These are phyloP conservation scores for Papilio gigon DNA, from an alignment of 2,888 invertebrate species.

Conservation along the genomic window DNA sequence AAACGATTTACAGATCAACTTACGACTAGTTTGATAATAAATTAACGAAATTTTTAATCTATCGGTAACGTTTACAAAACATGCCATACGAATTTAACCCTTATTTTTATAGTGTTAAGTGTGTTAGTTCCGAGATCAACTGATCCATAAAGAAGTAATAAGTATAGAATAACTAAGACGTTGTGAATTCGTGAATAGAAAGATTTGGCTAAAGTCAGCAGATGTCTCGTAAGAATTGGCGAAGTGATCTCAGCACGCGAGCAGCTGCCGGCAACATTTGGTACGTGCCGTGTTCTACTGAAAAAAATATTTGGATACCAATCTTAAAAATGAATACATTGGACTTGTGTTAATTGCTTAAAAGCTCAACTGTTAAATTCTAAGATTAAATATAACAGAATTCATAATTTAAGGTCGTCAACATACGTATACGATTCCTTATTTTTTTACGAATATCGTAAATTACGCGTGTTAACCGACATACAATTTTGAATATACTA, in stretches of 20 bases:
- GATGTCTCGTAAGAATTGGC: constrained; percentile 71
- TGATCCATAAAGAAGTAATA: constrained; percentile 23
- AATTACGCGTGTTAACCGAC: too few species aligned
- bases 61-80: not conserved
- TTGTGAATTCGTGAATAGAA: constrained; percentile 48
- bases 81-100: not conserved
- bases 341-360: too few species aligned
- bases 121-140: not conserved
- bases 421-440: too few species aligned
- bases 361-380: too few species aligned
- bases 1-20: too few species aligned
- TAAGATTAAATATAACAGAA: too few species aligned
- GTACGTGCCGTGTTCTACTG: constrained; percentile 70
- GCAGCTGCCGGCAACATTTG: constrained; percentile 78
- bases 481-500: too few species aligned
- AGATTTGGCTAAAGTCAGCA: constrained; percentile 49
- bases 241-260: constrained; percentile 63
- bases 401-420: too few species aligned
- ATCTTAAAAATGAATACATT: not conserved
- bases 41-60: not conserved
- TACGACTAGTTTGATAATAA: not conserved
- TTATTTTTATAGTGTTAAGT: not conserved
- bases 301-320: constrained; percentile 43
- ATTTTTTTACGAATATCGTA: too few species aligned
- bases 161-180: constrained; percentile 46